A percentile compares a stretch with the other conserved stretches of the same genome.
phyloP scores from a whole-genome alignment of 2,797 vertebrate species.

The Sebastes matsubarae region DNA sequence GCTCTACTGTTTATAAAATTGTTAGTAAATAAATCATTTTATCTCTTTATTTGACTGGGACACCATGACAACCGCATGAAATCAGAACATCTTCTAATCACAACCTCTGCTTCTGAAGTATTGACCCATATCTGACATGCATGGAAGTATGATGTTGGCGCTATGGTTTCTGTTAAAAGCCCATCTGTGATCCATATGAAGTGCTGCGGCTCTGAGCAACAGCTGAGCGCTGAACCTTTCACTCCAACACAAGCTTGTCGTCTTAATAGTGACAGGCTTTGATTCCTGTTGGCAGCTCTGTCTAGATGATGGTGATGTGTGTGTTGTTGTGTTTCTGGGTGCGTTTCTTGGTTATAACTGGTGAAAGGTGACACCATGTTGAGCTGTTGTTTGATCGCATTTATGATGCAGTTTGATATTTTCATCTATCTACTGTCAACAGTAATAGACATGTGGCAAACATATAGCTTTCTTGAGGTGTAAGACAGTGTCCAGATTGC shows the following conservation, averaged over 20 bases:
- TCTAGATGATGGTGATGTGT: not conserved
- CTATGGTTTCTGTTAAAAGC: conserved; percentile 22
- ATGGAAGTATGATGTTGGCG: conserved; percentile 32
- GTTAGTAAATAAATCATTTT: not conserved
- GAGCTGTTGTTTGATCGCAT: not conserved
- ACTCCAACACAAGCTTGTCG: not conserved
- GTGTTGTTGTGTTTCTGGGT: not conserved
- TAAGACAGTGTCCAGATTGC: not conserved
- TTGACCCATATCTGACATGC: conserved; percentile 36
- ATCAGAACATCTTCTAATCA: conserved; percentile 20
- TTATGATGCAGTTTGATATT: not conserved
- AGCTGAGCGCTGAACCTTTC: not conserved
- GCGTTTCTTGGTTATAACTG: not conserved
- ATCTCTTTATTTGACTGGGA: not conserved
- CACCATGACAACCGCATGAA: conserved; percentile 18
- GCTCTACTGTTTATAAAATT: not conserved
- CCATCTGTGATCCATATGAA: conserved; percentile 48
- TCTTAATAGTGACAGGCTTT: not conserved
- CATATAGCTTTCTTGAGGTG: not conserved
- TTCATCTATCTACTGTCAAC: too few species aligned
- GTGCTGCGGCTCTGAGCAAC: conserved; percentile 8
- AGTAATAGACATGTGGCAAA: not conserved
- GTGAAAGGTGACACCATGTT: not conserved
- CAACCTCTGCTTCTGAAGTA: conserved; percentile 11
- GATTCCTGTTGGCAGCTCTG: not conserved